A percentile compares a stretch with the other conserved stretches of the same genome.
Conservation (phyloP, 1,140 invertebrate genomes). For the Pseudomyrmex flavicornis region DNA sequence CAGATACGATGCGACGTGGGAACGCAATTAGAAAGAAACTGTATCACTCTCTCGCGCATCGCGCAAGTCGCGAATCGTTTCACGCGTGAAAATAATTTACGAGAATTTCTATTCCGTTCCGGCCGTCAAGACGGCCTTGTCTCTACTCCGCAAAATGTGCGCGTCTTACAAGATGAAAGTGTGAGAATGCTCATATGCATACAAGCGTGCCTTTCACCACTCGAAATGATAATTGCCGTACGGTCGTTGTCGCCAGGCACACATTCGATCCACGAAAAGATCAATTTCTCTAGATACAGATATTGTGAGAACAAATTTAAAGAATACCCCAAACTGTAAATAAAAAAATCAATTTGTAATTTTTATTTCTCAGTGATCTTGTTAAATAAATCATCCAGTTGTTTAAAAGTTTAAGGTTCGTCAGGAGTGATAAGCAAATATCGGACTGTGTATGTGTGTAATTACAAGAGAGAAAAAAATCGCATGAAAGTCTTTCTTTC, state of each 20-base stretch:
- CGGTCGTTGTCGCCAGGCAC: neutral
- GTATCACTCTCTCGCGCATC: slow-evolving; percentile 72
- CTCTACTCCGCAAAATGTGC: slow-evolving; percentile 48
- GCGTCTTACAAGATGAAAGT: slow-evolving; percentile 79
- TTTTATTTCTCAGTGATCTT: no score
- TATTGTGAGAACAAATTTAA: no score
- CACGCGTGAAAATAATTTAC: slow-evolving; percentile 68
- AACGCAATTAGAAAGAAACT: slow-evolving; percentile 62
- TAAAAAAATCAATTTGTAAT: neutral
- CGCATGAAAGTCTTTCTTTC: no score
- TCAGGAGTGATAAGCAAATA: no score
- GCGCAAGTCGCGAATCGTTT: slow-evolving; percentile 72
- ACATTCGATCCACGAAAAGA: neutral
- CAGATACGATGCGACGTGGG: slow-evolving; percentile 30
- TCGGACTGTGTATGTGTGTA: no score
- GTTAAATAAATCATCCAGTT: no score
- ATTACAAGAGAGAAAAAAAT: no score
- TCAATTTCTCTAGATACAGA: neutral
- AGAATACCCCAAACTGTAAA: neutral
- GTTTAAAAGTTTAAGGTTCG: no score
- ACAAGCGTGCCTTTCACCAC: slow-evolving; percentile 76
- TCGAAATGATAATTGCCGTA: slow-evolving; percentile 35
- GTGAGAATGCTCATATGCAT: slow-evolving; percentile 78
- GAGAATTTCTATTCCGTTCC: slow-evolving; percentile 72
- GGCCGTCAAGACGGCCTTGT: slow-evolving; percentile 60